Percentiles rank a stretch among this genome's conserved stretches.
Evolutionary conservation across 2,113 vertebrate genomes (phyloP).

Genomic region (Calyptomena viridis): DNA sequence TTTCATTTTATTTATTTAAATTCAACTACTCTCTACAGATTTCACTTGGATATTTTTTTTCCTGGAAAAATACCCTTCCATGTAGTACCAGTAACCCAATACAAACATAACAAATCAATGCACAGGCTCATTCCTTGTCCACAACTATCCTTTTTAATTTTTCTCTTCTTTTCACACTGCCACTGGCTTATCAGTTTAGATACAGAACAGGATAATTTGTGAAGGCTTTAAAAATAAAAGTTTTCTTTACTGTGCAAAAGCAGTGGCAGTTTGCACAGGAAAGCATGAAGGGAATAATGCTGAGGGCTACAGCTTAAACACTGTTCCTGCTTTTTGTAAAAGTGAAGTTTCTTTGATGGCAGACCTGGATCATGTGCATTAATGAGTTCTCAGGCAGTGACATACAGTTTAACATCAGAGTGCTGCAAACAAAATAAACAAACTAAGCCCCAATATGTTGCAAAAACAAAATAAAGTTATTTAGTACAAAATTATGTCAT

Average conservation of each 20-base stretch:
- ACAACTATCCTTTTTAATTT: background rate
- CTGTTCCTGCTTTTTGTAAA: background rate
- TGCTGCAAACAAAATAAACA: background rate
- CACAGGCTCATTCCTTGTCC: background rate
- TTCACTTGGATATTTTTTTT: background rate
- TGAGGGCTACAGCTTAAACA: background rate
- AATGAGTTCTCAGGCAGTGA: background rate
- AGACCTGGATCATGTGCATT: background rate
- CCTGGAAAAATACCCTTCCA: background rate
- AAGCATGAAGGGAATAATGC: background rate
- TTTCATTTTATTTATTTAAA: background rate
- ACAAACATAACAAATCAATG: fast-evolving
- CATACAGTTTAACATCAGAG: background rate
- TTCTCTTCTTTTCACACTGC: background rate
- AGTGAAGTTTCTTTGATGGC: background rate
- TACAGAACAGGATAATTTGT: background rate
- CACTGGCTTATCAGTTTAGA: background rate
- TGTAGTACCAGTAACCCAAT: background rate
- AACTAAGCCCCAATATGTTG: background rate
- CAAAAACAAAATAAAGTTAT: background rate
- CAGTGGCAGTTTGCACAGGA: background rate
- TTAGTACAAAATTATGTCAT: background rate
- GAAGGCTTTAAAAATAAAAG: background rate
- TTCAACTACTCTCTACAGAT: background rate
- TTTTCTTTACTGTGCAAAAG: background rate